Conservation (phyloP, 2,888 invertebrate species). For the Heliconius erato region DNA sequence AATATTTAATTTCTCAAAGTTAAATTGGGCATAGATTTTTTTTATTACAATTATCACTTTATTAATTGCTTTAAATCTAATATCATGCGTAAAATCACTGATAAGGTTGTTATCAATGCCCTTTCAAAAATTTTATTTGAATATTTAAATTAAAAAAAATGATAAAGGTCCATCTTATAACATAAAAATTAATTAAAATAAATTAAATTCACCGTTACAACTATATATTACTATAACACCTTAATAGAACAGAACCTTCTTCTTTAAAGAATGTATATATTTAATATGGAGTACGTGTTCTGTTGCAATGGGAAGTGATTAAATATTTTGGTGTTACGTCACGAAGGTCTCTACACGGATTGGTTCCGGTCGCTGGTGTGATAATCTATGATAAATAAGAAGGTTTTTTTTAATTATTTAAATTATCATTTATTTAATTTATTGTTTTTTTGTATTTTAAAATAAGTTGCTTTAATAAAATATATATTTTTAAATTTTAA, state of each 20-base stretch:
- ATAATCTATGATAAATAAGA: not conserved
- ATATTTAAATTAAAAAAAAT: slow-evolving; percentile 9
- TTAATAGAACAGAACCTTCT: not conserved
- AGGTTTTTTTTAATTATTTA: not conserved
- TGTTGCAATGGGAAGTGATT: slow-evolving; percentile 56
- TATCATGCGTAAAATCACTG: not conserved
- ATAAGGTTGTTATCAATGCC: not conserved
- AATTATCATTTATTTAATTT: not conserved
- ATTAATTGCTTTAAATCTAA: not conserved
- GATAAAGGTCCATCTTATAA: not conserved
- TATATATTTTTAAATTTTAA: no score
- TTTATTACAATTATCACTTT: not conserved
- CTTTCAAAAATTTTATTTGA: not conserved
- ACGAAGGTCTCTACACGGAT: slow-evolving; percentile 41
- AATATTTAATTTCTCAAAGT: not conserved
- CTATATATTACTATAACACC: not conserved
- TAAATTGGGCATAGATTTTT: not conserved
- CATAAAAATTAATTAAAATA: not conserved
- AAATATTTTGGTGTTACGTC: slow-evolving; percentile 51
- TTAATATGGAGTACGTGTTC: not conserved
- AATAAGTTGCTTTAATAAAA: no score
- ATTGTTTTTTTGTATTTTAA: no score
- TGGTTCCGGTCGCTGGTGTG: not conserved
- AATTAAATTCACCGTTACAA: not conserved
- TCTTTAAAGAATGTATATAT: not conserved